Conservation (phyloP, 2,113 vertebrate genomes). For the Mesoclemmys tuberculata region DNA sequence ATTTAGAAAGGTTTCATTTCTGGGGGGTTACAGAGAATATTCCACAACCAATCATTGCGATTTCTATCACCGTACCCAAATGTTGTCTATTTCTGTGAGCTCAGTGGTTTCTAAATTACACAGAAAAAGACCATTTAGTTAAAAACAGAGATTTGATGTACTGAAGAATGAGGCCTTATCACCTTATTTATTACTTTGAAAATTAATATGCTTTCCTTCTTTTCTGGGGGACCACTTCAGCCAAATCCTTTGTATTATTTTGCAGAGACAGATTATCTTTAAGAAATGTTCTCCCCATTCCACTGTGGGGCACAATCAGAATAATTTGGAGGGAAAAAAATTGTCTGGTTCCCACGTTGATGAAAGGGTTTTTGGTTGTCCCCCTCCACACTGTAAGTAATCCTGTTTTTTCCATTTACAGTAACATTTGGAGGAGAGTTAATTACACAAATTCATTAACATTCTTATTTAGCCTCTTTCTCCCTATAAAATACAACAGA, state of each 20-base stretch:
- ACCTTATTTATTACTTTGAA: conserved; percentile 23
- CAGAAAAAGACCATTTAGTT: neutral
- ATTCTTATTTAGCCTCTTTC: neutral
- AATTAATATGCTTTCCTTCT: conserved; percentile 20
- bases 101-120: conserved; percentile 30
- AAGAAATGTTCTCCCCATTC: neutral
- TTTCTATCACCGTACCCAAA: conserved; percentile 12
- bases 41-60: neutral
- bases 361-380: neutral
- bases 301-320: neutral
- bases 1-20: conserved; percentile 26
- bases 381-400: neutral
- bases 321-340: neutral
- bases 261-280: neutral
- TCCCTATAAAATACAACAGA: neutral
- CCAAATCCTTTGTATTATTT: neutral
- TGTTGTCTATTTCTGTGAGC: neutral
- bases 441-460: neutral
- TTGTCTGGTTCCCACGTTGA: fast-evolving
- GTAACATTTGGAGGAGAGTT: neutral
- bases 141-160: neutral
- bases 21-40: neutral
- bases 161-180: neutral
- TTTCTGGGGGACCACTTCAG: conserved; percentile 54
- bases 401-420: neutral